These are phyloP conservation scores for Tetramorium parvispinum DNA, from an alignment of 1,140 invertebrate genomes.

Conservation along the genomic window DNA sequence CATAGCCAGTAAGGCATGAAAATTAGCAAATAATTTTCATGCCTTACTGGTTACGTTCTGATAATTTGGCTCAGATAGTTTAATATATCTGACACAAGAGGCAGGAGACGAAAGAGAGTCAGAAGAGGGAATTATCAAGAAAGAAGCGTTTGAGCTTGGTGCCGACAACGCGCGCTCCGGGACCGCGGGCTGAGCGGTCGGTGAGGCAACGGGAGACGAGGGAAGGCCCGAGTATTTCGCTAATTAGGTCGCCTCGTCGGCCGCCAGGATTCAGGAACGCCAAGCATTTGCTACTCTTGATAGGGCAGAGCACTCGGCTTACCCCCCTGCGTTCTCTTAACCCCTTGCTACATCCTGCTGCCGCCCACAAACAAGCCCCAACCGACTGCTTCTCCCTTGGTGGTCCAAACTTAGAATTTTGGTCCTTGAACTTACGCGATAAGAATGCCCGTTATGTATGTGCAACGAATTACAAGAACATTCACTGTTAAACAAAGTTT, in stretches of 20 bases:
- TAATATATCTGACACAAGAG: too few relatives aligned
- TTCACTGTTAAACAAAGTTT: not conserved
- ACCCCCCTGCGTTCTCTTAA: constrained; percentile 46
- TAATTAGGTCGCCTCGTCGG: constrained; percentile 83
- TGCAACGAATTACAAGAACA: not conserved
- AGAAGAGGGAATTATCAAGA: constrained; percentile 52
- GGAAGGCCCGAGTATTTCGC: constrained; percentile 78
- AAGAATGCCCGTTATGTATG: constrained; percentile 38
- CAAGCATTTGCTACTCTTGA: constrained; percentile 80
- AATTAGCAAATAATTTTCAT: too few relatives aligned
- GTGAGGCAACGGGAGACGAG: constrained; percentile 4
- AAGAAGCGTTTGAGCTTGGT: constrained; percentile 61
- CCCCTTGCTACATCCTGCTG: constrained; percentile 12
- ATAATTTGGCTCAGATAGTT: too few relatives aligned
- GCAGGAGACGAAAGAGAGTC: constrained; percentile 41
- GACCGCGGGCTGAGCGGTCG: constrained; percentile 38
- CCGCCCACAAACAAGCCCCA: constrained; percentile 31
- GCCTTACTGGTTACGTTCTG: too few relatives aligned
- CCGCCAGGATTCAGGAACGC: constrained; percentile 81
- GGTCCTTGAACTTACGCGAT: constrained; percentile 51
- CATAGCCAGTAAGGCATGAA: too few relatives aligned
- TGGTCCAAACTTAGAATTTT: constrained; percentile 52
- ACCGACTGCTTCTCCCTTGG: constrained; percentile 36
- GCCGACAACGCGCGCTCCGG: constrained; percentile 27
- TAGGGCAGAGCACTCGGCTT: constrained; percentile 65